Evolutionary conservation across 2,888 invertebrate species (phyloP).

Genomic region (Drosophila subquinaria): DNA sequence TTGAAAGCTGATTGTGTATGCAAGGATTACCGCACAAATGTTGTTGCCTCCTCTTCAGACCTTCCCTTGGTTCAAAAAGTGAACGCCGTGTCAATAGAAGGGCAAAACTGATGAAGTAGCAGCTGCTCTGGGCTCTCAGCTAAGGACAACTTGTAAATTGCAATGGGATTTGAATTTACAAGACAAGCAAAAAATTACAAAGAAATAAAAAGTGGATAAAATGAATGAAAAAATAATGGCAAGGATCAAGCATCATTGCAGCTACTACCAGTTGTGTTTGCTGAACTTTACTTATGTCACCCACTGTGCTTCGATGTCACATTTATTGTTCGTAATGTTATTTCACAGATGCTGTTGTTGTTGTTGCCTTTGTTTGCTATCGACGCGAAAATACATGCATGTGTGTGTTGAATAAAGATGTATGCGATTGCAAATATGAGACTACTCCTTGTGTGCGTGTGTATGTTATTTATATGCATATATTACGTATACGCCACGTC

Average conservation of each 20-base stretch:
- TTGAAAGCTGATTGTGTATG: slow-evolving; percentile 62
- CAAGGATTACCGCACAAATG: slow-evolving; percentile 71
- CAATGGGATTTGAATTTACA: slow-evolving; percentile 51
- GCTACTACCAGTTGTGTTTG: slow-evolving; percentile 9
- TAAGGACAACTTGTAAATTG: slow-evolving; percentile 43
- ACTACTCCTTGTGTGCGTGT: slow-evolving; percentile 23
- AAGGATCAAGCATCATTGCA: slow-evolving; percentile 10
- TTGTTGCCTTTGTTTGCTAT: slow-evolving; percentile 36
- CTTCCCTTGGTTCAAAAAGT: slow-evolving; percentile 32
- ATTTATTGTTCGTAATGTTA: slow-evolving; percentile 65
- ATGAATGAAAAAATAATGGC: slow-evolving; percentile 1
- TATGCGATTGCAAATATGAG: slow-evolving; percentile 50
- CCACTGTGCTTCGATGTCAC: slow-evolving; percentile 32
- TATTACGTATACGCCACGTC: slow-evolving; percentile 71
- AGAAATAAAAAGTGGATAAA: neutral
- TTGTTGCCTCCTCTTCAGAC: slow-evolving; percentile 13
- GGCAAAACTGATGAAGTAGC: slow-evolving; percentile 47
- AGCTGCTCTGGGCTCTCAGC: slow-evolving; percentile 30
- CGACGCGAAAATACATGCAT: slow-evolving; percentile 47
- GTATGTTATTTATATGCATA: slow-evolving; percentile 60
- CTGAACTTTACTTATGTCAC: slow-evolving; percentile 27
- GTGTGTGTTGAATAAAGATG: slow-evolving; percentile 66
- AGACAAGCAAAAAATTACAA: slow-evolving; percentile 6
- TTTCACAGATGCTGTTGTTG: slow-evolving; percentile 54
- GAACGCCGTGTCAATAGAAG: slow-evolving; percentile 47